Evolutionary conservation across 2,888 invertebrate genomes (phyloP), one percentile per base, ranked within the genome.

Genomic region (Palloptera scutellata): DNA sequence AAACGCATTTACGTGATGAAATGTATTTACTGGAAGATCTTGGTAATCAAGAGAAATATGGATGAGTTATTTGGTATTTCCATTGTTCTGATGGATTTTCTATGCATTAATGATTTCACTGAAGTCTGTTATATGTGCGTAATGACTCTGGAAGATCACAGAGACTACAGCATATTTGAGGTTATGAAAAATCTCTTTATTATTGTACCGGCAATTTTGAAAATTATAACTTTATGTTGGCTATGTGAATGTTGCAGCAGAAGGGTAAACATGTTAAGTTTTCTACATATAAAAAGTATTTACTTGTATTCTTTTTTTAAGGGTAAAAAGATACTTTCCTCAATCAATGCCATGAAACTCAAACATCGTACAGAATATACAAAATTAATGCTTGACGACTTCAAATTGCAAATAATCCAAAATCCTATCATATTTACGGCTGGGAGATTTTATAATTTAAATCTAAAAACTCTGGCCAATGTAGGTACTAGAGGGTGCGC

Each of bases 351-450:
- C 13, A 20, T 15, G 10, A 60, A 43, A 20, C n/a, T 5, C 10
- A 45, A 54, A 17, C 12, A 19, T 19, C 54, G 54, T 13, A 48
- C 30, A 30, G 6, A 48, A 48, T n/a, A 13, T 48, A 48, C 15
- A 48, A 48, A 57, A 30, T 57, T 57, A 41, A 11, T 57, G 13
- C 40, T 68, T 5, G 76, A 78, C 15, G 77, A 78, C 41, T 78
- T 77, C 43, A 63, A 71, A 10, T 57, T 79, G 55, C 81, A 81
- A 55, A 71, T 79, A 19, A 71, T 73, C 67, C 80, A 79, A 55
- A 77, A 75, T 71, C 68, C 75, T 11, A 62, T 80, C 1, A 63
- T 73, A 54, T 75, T 79, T 59, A 70, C 68, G 11, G 73, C 78
- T 17, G 75, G 74, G 6, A 73, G 73, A 54, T 75, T 81, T 5